Evolutionary conservation across 2,888 invertebrate species (phyloP).

Genomic region (Sisyra terminalis): DNA sequence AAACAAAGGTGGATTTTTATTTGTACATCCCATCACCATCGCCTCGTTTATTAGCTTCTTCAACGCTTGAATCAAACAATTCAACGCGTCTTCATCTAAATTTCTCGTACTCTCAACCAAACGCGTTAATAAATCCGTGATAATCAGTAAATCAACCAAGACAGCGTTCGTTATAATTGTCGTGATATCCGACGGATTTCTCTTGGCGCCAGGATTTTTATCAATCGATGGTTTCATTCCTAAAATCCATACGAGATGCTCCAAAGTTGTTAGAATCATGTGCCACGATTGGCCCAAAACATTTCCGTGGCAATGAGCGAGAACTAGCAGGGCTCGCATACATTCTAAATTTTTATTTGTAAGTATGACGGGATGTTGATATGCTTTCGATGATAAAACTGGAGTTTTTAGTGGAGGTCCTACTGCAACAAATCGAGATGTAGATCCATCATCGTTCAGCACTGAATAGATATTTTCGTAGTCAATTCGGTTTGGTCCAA

Average conservation of each 20-base stretch:
- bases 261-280: constrained; percentile 84
- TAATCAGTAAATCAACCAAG: constrained; percentile 84
- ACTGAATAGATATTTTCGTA: constrained; percentile 32
- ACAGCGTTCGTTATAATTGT: constrained; percentile 90
- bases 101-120: constrained; percentile 90
- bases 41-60: constrained; percentile 93
- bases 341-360: constrained; percentile 96
- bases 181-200: constrained; percentile 61
- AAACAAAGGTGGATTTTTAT: constrained; percentile 90
- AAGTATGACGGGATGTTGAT: constrained; percentile 83
- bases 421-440: constrained; percentile 90
- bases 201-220: constrained; percentile 75
- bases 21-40: constrained; percentile 91
- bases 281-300: constrained; percentile 91
- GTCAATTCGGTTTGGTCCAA: constrained; percentile 30
- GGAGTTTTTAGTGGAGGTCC: constrained; percentile 87
- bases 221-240: constrained; percentile 90
- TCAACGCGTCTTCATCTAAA: constrained; percentile 84
- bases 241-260: constrained; percentile 87
- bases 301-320: constrained; percentile 85
- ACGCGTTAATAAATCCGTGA: constrained; percentile 80
- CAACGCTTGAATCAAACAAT: constrained; percentile 90
- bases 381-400: constrained; percentile 58
- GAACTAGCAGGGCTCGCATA: constrained; percentile 76
- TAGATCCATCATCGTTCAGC: constrained; percentile 29